These are phyloP conservation scores for Florisuga fusca DNA, from an alignment of 2,797 vertebrate species.

Conservation along the genomic window DNA sequence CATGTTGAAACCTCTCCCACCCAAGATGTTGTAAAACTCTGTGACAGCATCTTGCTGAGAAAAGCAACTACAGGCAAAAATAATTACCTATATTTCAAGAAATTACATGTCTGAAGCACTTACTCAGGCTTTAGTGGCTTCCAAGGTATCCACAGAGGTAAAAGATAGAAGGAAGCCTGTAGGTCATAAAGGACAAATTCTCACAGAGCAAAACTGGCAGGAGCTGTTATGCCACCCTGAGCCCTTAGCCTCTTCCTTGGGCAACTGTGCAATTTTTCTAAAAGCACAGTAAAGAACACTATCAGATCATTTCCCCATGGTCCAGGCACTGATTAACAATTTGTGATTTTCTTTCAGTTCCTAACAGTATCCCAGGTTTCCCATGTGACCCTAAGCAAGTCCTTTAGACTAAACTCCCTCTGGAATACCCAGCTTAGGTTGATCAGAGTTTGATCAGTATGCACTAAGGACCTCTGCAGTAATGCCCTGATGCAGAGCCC, in stretches of 20 bases:
- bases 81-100: background rate
- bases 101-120: background rate
- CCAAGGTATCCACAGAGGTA: background rate
- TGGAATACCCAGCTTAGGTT: fast-evolving
- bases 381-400: background rate
- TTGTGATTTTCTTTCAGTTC: background rate
- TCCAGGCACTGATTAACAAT: background rate
- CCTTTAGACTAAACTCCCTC: background rate
- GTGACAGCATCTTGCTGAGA: background rate
- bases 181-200: background rate
- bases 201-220: background rate
- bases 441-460: background rate
- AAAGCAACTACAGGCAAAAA: conserved; percentile 7
- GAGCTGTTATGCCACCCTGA: background rate
- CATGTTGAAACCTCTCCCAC: background rate
- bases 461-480: background rate
- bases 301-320: background rate
- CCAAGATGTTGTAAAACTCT: background rate
- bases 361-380: background rate
- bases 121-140: background rate
- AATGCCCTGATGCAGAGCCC: background rate
- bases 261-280: background rate
- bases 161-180: background rate
- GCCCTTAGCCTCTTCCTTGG: background rate
- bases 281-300: background rate